A percentile compares a stretch with the other conserved stretches of the same genome.
These are phyloP conservation scores for Zeus faber DNA, from an alignment of 2,113 vertebrate genomes.

Conservation along the genomic window DNA sequence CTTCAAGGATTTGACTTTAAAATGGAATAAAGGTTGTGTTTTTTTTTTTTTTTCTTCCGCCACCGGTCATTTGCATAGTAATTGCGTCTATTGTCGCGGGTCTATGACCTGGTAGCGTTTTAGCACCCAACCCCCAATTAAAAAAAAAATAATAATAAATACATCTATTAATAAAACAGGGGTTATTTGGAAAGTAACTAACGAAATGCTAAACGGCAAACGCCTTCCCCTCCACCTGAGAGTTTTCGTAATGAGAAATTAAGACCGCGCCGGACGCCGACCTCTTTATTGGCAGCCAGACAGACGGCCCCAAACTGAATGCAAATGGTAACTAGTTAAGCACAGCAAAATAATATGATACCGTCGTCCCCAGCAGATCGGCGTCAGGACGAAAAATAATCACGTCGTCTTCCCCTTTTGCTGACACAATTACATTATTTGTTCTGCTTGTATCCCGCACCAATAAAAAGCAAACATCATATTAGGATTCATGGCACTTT, in stretches of 20 bases:
- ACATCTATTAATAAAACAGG: too few species aligned
- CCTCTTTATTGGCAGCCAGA: conserved; percentile 73
- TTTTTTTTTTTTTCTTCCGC: conserved; percentile 40
- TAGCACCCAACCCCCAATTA: not conserved
- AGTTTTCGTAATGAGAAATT: conserved; percentile 66
- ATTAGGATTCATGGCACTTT: conserved; percentile 99
- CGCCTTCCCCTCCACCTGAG: too few species aligned
- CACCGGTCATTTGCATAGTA: conserved; percentile 52
- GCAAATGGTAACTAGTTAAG: conserved; percentile 86
- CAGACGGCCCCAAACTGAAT: conserved; percentile 79
- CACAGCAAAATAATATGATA: conserved; percentile 80
- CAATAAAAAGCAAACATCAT: conserved; percentile 99
- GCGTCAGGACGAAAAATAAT: conserved; percentile 81
- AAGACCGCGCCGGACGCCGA: too few species aligned
- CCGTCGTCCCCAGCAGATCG: conserved; percentile 74
- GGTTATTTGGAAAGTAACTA: too few species aligned
- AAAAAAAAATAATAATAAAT: not conserved
- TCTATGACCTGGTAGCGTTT: conserved; percentile 26
- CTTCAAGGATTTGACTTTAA: conserved; percentile 60
- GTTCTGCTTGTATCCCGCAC: conserved; percentile 91
- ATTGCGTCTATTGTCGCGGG: conserved; percentile 32
- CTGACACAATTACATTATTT: conserved; percentile 99
- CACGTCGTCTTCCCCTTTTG: conserved; percentile 80
- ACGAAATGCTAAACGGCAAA: too few species aligned
- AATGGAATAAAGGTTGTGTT: conserved; percentile 55